Base-by-base conservation (phyloP, 2,113 vertebrate genomes). In the Gadus chalcogrammus region DNA sequence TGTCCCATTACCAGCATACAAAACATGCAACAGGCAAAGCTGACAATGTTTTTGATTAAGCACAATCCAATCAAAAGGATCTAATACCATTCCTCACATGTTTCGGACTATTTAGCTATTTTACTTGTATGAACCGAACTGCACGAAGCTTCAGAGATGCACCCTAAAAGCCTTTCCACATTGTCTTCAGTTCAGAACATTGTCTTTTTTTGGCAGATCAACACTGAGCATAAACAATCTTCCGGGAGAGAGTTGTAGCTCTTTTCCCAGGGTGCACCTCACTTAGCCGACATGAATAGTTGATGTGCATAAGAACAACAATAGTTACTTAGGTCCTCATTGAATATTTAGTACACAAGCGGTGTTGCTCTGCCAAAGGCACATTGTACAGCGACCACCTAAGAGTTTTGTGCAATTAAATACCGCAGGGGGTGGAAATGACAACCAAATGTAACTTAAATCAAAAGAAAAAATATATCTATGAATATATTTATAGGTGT, bases 271-370 rank as follows among this genome's bases (percentile, higher is more conserved):
- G 70, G 73, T 76, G 86, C 86, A 76, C 71, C 76, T 80, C 82
- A 81, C 75, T 81, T 83, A 86, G 67, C 64, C 7, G 68, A 17
- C 81, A 92, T 91, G 73, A 89, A 92, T 91, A 87, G 76, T 90
- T 90, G 79, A 92, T 91, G 80, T 55, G 62, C 68, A 79, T 82
- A 87, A 89, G 82, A 90, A 92, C 91, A 92, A 90, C 90, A 91
- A 86, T 89, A 77, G 81, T 88, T 90, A 92, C 91, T 92, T 91
- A 89, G 80, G 78, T 75, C 72, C 82, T 88, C 84, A 90, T 92
- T 11, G 72, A 91, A 88, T 90, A 92, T 92, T 92, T 77, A 92
- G 48, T 13, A 59, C 64, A 78, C 82, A 22, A 53, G 28, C 11
- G 61, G 71, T 75, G 58, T 60, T 66, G 64, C 75, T 80, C 75